Percentiles rank a stretch among this genome's conserved stretches.
Conservation (phyloP, 2,113 vertebrate species). For the Cricetomys ansorgei region DNA sequence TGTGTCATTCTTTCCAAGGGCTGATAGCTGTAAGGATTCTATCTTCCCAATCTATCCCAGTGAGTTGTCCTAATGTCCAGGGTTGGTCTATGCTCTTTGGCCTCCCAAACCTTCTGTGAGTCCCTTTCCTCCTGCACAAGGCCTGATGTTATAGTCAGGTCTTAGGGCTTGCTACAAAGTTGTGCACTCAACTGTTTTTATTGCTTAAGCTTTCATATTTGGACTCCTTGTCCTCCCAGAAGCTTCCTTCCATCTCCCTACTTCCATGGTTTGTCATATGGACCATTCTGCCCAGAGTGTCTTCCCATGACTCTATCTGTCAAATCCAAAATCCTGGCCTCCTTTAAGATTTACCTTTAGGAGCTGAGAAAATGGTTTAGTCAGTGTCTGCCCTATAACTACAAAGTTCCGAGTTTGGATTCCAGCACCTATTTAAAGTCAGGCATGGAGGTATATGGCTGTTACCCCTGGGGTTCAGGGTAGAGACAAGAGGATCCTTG, state of each 20-base stretch:
- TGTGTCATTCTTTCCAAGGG: neutral
- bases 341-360: slow-evolving; percentile 8
- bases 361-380: neutral
- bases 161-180: neutral
- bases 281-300: neutral
- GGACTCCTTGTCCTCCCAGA: neutral
- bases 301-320: neutral
- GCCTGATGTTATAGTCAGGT: neutral
- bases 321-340: neutral
- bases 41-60: neutral
- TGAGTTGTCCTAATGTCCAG: neutral
- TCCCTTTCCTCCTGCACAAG: neutral
- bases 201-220: neutral
- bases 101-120: neutral
- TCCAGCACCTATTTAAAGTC: neutral
- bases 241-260: neutral
- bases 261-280: neutral
- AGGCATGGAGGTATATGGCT: neutral
- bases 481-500: neutral
- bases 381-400: neutral
- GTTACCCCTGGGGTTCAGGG: neutral
- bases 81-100: neutral
- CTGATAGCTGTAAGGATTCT: neutral
- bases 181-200: neutral
- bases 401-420: neutral